Base-by-base conservation (phyloP, 1,140 invertebrate species). In the Ladona fulva region DNA sequence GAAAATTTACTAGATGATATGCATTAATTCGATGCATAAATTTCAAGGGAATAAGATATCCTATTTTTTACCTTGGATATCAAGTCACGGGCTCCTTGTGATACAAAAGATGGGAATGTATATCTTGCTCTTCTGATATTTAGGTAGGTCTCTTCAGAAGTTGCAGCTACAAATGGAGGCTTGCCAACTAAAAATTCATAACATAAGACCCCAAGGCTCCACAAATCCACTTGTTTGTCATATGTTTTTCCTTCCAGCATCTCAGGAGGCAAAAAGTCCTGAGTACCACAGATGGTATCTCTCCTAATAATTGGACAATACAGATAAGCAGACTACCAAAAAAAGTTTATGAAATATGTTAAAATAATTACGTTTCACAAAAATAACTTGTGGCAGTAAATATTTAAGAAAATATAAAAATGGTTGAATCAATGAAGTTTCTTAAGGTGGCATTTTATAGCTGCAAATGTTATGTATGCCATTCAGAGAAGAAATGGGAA, bases 261-360 rank as follows among this genome's bases (percentile, higher is more conserved):
- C 88, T 98, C 97, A 22, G 96, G 96, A n/a, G 96, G 94, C 74
- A 97, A 88, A 85, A 98, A 99, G 86, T 99, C 97, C 75, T 98
- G 85, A 0, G 97, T 98, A 6, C 97, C 97, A 86, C 97, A 99
- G 24, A 98, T 83, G 10, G 97, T 99, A 81, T 92, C 93, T 76
- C 96, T 89, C 84, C 95, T 90, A 76, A 52, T 83, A 80, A 24
- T n/a, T n/a, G n/a, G n/a, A n/a, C n/a, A n/a, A n/a, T n/a, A n/a
- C n/a, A n/a, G n/a, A n/a, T n/a, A n/a, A n/a, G n/a, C n/a, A n/a
- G n/a, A n/a, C n/a, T n/a, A n/a, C n/a, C n/a, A n/a, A n/a, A n/a
- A n/a, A n/a, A n/a, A n/a, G n/a, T n/a, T n/a, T n/a, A n/a, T n/a
- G n/a, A n/a, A n/a, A n/a, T n/a, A n/a, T n/a, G n/a, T n/a, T n/a